Conservation (phyloP, 2,113 vertebrate species). For the Cyanoderma ruficeps region DNA sequence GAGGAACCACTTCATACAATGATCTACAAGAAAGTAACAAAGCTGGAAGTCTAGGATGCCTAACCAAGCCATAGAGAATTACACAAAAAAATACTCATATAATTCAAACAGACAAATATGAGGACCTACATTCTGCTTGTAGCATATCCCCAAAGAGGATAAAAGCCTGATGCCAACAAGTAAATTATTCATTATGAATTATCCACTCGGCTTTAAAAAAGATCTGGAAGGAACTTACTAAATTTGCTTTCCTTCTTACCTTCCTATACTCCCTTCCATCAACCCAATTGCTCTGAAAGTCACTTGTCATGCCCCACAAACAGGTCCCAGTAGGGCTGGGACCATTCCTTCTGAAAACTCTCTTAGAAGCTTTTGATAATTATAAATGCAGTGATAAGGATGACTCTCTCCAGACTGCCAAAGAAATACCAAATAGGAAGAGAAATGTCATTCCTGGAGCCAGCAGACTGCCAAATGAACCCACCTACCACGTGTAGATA, state of each 20-base stretch:
- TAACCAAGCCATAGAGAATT: background rate
- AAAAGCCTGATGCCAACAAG: constrained; percentile 25
- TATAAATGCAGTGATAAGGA: background rate
- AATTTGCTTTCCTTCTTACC: background rate
- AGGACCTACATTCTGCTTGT: background rate
- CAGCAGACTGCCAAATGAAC: background rate
- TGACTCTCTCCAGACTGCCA: background rate
- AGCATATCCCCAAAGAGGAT: background rate
- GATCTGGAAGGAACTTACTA: background rate
- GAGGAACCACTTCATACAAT: background rate
- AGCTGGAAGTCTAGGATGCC: background rate
- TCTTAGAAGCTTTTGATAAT: background rate
- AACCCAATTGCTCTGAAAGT: background rate
- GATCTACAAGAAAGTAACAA: background rate
- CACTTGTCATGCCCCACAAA: background rate
- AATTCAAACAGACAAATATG: constrained; percentile 4
- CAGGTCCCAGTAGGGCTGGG: background rate
- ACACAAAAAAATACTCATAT: background rate
- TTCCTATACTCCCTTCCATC: background rate
- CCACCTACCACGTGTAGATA: accelerated
- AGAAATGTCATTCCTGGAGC: background rate
- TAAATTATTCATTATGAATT: constrained; percentile 36
- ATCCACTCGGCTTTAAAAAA: background rate
- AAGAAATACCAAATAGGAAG: background rate
- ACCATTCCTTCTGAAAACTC: background rate